Evolutionary conservation across 2,888 invertebrate genomes (phyloP).

Genomic region (Prosopocoilus inquinatus): DNA sequence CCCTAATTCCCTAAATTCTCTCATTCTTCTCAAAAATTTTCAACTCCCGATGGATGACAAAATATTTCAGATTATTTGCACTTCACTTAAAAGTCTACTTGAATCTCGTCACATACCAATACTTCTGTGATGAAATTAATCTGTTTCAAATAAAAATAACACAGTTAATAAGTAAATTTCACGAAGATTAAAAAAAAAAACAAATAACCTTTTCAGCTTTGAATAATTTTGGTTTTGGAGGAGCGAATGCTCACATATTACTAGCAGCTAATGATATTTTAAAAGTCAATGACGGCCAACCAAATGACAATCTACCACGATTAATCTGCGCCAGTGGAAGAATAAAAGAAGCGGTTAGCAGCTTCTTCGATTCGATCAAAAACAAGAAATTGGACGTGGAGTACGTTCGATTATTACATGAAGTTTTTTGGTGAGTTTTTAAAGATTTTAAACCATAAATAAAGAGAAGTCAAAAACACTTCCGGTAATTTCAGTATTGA

Average conservation of each 20-base stretch:
- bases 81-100: no score
- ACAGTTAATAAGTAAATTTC: no score
- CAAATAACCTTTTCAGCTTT: conserved; percentile 72
- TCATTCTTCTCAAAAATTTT: no score
- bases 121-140: no score
- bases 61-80: no score
- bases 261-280: conserved; percentile 59
- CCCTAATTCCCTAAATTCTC: no score
- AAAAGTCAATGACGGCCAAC: conserved; percentile 64
- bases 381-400: conserved; percentile 45
- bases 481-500: conserved; percentile 4
- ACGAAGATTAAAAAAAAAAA: no score
- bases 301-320: conserved; percentile 65
- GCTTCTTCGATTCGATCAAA: conserved; percentile 61
- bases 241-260: conserved; percentile 74
- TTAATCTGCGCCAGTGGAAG: conserved; percentile 73
- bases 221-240: conserved; percentile 92
- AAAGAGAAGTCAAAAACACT: no score
- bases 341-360: conserved; percentile 69
- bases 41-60: no score
- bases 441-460: no score
- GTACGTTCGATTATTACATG: conserved; percentile 36
- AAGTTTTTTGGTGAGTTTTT: conserved; percentile 18
- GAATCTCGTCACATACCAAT: no score
- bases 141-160: no score